Base-by-base conservation (phyloP, 30 jellyfish, hydroid and myxozoan genomes). In the Kudoa iwatai region DNA sequence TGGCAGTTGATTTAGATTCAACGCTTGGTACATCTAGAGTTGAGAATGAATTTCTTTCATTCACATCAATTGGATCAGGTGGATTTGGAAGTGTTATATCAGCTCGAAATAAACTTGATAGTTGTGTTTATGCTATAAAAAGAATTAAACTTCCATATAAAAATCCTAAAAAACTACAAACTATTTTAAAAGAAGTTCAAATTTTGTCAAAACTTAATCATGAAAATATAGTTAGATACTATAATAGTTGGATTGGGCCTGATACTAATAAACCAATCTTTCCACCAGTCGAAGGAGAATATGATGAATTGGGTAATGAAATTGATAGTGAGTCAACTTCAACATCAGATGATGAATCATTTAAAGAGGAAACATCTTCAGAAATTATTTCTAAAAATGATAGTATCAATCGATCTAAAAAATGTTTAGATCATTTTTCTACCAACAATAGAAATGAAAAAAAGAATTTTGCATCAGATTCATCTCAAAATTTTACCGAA, bases 181-280 rank as follows among this genome's bases (percentile, higher is more conserved):
- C 77, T 19, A 74, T 74, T 45, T 54, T 79, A 34, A 44, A 86
- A 43, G 94, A 74, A 48, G 94, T 74, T 53, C 63, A 74, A 43
- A 54, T 74, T 39, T 53, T 74, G 39, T 61, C 88, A 21, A 51
- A 87, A 32, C 45, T 74, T 22, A 74, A 61, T 47, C 94, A 74
- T 34, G 88, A 61, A 43, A 55, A 74, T 35, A 86, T 74, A 2
- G 94, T 74, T 43, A 50, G 89, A 39, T 65, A 65, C 38, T 65
- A 49, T 63, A 65, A 65, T 40, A 55, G 84, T 14, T 65, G 89
- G 89, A 52, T 65, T 22, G 89, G 57, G 51, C 84, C 69, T 0
- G 84, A 65, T 44, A 83, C 53, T 20, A 44, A 28, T 12, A 38
- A 46, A 22, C 21, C 14, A n/a, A n/a, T n/a, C n/a, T n/a, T n/a